A percentile compares a stretch with the other conserved stretches of the same genome.
Evolutionary conservation across 2,888 invertebrate genomes (phyloP).

Genomic region (Thereva unica): DNA sequence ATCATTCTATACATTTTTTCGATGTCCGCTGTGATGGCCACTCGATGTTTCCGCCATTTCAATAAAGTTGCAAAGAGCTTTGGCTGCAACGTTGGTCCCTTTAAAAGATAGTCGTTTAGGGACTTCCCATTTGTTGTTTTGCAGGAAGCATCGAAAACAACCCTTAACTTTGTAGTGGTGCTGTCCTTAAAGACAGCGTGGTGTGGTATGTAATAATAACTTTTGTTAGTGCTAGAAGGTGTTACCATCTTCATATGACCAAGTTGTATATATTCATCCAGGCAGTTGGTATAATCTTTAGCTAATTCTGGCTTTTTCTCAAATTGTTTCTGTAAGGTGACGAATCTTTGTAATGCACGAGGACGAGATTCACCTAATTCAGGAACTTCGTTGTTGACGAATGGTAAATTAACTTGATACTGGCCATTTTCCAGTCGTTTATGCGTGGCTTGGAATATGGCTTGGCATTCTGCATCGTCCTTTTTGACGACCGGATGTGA

Average conservation of each 20-base stretch:
- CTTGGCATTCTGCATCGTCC: too few relatives aligned
- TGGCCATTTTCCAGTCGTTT: too few relatives aligned
- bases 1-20: conserved; percentile 2
- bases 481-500: too few relatives aligned
- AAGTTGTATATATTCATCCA: background rate
- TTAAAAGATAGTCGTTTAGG: conserved; percentile 4
- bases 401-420: too few relatives aligned
- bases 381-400: too few relatives aligned
- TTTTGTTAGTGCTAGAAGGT: too few relatives aligned
- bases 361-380: too few relatives aligned
- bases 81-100: conserved; percentile 9
- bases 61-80: conserved; percentile 3
- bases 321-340: background rate
- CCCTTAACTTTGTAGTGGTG: background rate
- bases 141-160: background rate
- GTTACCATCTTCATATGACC: background rate
- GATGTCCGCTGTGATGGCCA: background rate
- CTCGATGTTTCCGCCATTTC: conserved; percentile 3
- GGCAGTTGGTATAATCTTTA: background rate
- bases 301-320: background rate
- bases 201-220: background rate
- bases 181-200: conserved; percentile 6
- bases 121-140: background rate
- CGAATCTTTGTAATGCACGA: too few relatives aligned
- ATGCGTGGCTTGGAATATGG: too few relatives aligned